Percentiles rank a stretch among this genome's conserved stretches.
Evolutionary conservation across 2,888 invertebrate species (phyloP).

Genomic region (Leucoma salicis): DNA sequence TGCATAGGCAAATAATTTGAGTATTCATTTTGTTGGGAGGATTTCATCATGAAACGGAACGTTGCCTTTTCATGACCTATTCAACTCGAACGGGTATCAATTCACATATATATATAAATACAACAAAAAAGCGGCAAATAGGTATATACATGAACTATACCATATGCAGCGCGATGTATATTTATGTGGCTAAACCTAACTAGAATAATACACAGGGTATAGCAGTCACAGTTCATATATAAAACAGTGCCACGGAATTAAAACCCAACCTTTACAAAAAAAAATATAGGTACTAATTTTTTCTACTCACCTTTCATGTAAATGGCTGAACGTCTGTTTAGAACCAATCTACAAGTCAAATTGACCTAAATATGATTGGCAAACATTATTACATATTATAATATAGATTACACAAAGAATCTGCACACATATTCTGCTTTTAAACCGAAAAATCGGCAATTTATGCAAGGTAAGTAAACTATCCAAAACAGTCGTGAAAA

Average conservation of each 20-base stretch:
- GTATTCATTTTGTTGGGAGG: not conserved
- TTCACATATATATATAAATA: conserved; percentile 53
- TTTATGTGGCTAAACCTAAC: conserved; percentile 10
- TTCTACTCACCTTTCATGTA: conserved; percentile 82
- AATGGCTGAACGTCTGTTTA: conserved; percentile 75
- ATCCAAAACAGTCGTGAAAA: conserved; percentile 82
- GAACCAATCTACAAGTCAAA: conserved; percentile 42
- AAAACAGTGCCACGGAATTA: conserved; percentile 35
- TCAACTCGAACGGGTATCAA: conserved; percentile 61
- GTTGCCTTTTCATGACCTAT: conserved; percentile 39
- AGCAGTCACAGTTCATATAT: conserved; percentile 11
- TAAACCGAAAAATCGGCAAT: conserved; percentile 76
- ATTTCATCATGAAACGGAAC: conserved; percentile 55
- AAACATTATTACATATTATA: conserved; percentile 59
- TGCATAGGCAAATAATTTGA: not conserved
- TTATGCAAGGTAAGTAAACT: conserved; percentile 76
- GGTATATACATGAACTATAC: conserved; percentile 54
- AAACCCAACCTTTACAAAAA: conserved; percentile 52
- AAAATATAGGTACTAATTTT: conserved; percentile 73
- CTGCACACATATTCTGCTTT: conserved; percentile 62
- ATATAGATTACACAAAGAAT: conserved; percentile 50
- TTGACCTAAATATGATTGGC: conserved; percentile 52
- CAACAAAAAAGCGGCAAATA: conserved; percentile 77
- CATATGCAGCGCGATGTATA: conserved; percentile 50
- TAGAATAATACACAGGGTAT: conserved; percentile 5